phyloP scores from a whole-genome alignment of 2,113 vertebrate species.

The Coryphaenoides rupestris region DNA sequence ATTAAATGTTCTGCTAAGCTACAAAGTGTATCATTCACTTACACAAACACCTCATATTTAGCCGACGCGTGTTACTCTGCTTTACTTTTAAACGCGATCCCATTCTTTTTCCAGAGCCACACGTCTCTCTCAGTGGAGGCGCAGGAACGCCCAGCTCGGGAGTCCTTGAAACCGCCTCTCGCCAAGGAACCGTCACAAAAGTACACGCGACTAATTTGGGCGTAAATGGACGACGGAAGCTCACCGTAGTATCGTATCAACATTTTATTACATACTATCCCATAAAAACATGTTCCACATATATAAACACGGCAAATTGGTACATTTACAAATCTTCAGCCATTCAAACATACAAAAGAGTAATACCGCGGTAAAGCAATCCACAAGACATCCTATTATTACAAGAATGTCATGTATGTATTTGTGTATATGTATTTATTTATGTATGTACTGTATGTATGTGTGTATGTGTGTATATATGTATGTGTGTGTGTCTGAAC shows the following conservation, averaged over 20 bases:
- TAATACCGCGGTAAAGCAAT: slow-evolving; percentile 49
- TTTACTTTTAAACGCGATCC: too few relatives aligned
- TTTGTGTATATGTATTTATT: neutral
- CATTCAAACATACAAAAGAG: slow-evolving; percentile 64
- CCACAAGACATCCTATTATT: slow-evolving; percentile 49
- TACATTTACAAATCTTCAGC: slow-evolving; percentile 68
- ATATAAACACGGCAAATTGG: slow-evolving; percentile 71
- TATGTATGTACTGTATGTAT: slow-evolving; percentile 1
- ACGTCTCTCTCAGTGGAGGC: too few relatives aligned
- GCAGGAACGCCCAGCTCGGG: slow-evolving; percentile 64
- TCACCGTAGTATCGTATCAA: slow-evolving; percentile 54
- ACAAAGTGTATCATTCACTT: too few relatives aligned
- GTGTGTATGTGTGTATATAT: neutral
- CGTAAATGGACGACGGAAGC: neutral
- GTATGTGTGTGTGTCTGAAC: slow-evolving; percentile 20
- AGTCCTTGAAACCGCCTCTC: slow-evolving; percentile 61
- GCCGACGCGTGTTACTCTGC: too few relatives aligned
- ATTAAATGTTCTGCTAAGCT: too few relatives aligned
- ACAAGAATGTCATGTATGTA: slow-evolving; percentile 42
- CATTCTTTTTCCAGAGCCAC: too few relatives aligned
- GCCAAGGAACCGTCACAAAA: slow-evolving; percentile 55
- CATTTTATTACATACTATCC: slow-evolving; percentile 66
- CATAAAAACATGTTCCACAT: slow-evolving; percentile 69
- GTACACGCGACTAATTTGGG: neutral
- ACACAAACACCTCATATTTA: too few relatives aligned